A percentile compares a stretch with the other conserved stretches of the same genome.
Conservation (phyloP, 2,113 vertebrate genomes). For the Brachirus orientalis region DNA sequence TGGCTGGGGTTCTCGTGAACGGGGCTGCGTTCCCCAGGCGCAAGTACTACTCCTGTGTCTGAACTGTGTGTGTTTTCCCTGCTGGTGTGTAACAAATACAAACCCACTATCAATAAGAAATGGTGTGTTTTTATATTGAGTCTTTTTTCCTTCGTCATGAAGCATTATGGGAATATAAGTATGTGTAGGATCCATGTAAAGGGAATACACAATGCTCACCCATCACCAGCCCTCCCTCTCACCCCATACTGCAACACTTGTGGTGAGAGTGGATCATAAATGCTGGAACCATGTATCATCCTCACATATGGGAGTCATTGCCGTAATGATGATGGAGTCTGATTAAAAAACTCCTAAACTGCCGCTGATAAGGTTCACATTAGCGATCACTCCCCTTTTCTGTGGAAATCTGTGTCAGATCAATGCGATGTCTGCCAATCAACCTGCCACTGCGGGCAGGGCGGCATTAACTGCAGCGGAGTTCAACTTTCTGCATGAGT, state of each 20-base stretch:
- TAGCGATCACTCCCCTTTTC: constrained; percentile 19
- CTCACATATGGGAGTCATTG: constrained; percentile 60
- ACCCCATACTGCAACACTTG: neutral
- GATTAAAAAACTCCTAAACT: constrained; percentile 50
- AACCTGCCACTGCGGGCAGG: constrained; percentile 35
- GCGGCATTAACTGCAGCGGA: constrained; percentile 34
- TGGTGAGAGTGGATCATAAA: constrained; percentile 30
- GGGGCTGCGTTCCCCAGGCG: too few relatives aligned
- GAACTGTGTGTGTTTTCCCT: too few relatives aligned
- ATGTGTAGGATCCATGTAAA: neutral
- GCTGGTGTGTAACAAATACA: too few relatives aligned
- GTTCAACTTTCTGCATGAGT: constrained; percentile 70
- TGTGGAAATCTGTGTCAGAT: constrained; percentile 55
- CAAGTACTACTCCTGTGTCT: too few relatives aligned
- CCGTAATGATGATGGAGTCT: constrained; percentile 49
- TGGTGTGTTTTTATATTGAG: neutral
- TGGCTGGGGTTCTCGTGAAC: too few relatives aligned
- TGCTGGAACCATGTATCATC: constrained; percentile 23
- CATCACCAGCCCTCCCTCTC: neutral
- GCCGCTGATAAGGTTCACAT: constrained; percentile 53
- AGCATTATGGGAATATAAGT: constrained; percentile 6
- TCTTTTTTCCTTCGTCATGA: constrained; percentile 6
- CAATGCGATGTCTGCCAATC: constrained; percentile 50
- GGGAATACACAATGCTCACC: neutral
- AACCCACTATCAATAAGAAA: too few relatives aligned